Percentiles rank a stretch among this genome's conserved stretches.
Conservation (phyloP, 92 coral and sea anemone species). For the Nematostella vectensis region DNA sequence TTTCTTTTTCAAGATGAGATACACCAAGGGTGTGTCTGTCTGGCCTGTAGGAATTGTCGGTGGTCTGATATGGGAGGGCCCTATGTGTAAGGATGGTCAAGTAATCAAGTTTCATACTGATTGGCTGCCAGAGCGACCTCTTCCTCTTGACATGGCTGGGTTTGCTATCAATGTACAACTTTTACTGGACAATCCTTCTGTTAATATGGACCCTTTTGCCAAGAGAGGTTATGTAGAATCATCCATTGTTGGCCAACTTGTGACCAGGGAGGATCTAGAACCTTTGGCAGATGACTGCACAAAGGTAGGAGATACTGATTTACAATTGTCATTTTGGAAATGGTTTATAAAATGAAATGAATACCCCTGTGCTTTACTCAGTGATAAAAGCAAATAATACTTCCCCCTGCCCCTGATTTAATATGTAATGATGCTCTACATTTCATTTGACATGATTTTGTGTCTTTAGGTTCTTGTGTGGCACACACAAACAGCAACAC, state of each 20-base stretch:
- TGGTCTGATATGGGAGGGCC: conserved; percentile 94
- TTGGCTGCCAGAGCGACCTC: conserved; percentile 70
- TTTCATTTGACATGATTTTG: too few species aligned
- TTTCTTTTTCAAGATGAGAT: conserved; percentile 53
- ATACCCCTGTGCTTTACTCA: not conserved
- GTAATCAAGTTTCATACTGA: conserved; percentile 66
- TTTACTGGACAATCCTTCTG: conserved; percentile 67
- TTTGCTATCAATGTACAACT: conserved; percentile 81
- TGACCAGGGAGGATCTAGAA: conserved; percentile 68
- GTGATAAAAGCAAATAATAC: too few species aligned
- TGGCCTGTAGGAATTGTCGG: conserved; percentile 99
- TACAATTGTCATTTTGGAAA: not conserved
- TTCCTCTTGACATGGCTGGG: conserved; percentile 98
- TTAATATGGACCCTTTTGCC: conserved; percentile 63
- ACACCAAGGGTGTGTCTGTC: conserved; percentile 77
- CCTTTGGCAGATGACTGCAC: conserved; percentile 78
- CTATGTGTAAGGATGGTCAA: conserved; percentile 75
- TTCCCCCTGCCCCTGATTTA: too few species aligned
- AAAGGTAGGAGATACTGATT: conserved; percentile 38
- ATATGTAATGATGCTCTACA: not conserved
- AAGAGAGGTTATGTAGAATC: conserved; percentile 85
- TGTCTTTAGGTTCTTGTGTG: conserved; percentile 82
- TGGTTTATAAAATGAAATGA: not conserved
- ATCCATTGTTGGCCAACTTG: conserved; percentile 61
- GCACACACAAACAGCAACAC: conserved; percentile 92